Evolutionary conservation across 2,797 vertebrate genomes (phyloP).

Genomic region (Pipistrellus pygmaeus): DNA sequence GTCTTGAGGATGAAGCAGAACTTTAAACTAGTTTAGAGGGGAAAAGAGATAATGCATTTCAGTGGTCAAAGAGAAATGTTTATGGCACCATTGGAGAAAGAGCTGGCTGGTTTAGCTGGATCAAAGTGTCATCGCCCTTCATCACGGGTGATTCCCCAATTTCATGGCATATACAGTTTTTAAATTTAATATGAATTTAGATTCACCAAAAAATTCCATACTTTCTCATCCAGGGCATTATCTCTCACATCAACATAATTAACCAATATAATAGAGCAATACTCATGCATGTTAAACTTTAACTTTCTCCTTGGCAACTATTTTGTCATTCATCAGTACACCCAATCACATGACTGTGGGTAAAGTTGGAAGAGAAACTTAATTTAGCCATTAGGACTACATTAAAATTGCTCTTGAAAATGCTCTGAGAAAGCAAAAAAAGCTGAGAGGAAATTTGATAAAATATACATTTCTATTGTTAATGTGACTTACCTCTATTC

Average conservation of each 20-base stretch:
- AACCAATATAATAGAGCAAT: neutral
- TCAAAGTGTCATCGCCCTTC: neutral
- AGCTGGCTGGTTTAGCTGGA: neutral
- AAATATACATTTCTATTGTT: neutral
- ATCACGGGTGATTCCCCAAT: neutral
- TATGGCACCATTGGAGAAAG: neutral
- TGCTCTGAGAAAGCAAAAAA: neutral
- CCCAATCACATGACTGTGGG: neutral
- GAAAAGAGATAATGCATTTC: neutral
- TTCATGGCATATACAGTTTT: neutral
- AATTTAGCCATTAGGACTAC: neutral
- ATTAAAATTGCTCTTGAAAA: neutral
- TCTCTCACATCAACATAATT: neutral
- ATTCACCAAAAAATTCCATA: neutral
- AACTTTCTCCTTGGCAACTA: neutral
- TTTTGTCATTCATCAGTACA: neutral
- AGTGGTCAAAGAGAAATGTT: neutral
- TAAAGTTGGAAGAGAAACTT: neutral
- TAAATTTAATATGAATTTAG: conserved; percentile 9
- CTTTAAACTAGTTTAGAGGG: neutral
- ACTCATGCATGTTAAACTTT: neutral
- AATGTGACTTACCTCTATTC: neutral
- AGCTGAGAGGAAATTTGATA: neutral
- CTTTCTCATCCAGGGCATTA: neutral
- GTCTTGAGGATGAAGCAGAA: conserved; percentile 1